Evolutionary conservation across 2,797 vertebrate species (phyloP), one percentile per base, ranked within the genome.

Genomic region (Aselliscus stoliczkanus): DNA sequence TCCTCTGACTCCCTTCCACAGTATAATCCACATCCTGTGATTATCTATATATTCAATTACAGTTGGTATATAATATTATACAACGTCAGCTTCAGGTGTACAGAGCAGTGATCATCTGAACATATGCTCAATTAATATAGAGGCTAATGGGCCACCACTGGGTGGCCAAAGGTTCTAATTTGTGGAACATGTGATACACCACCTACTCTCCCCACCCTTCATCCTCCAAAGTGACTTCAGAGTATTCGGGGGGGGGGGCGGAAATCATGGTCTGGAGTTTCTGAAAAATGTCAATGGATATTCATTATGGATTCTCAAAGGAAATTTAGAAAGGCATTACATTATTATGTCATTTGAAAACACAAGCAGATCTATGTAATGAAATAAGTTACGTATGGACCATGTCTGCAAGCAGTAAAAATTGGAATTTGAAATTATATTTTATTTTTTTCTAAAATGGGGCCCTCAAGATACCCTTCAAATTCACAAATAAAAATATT

Each of bases 401-500:
- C 69, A 58, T 52, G 15, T 85, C 92, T 90, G 62, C 42, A 90
- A 93, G 87, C 20, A 70, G 31, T 39, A 70, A 60, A 83, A 94
- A 18, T 44, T 47, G 9, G 9, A 42, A 76, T 52, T 64, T 86
- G 42, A 42, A 67, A 90, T 62, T 90, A 52, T 58, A 60, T 86
- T 7, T 1, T 21, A 79, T 92, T 92, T 72, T 31, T 94, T 89
- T 87, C 73, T 77, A 75, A 94, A 86, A 83, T 69, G 18, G 27
- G 29, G 3, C 2, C 54, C 27, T 94, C 34, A 67, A 21, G 85
- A 92, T 81, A 80, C 3, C 18, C 5, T 77, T 50, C 42, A 92
- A 89, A 76, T 95, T 95, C 42, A 69, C 42, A 83, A 94, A 62
- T 62, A 79, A 69, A 92, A 94, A 90, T 42, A 42, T 42, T 42